These are phyloP conservation scores for Dicranocentrus wangi DNA, from an alignment of 2,888 invertebrate species.

Conservation along the genomic window DNA sequence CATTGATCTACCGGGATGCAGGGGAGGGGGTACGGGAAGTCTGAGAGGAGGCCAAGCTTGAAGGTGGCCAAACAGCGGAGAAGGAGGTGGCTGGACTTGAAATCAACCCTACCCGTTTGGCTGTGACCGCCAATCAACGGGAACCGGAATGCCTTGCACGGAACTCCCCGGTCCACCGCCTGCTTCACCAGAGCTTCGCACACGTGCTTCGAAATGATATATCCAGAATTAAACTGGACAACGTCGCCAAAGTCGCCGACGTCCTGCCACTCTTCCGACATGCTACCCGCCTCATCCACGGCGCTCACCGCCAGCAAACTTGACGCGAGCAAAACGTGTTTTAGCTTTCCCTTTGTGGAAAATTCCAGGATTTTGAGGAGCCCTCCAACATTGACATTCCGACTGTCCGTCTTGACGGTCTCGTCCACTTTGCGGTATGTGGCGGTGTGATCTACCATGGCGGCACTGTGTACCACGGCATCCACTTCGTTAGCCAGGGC, in stretches of 20 bases:
- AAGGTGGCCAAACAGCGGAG: not conserved
- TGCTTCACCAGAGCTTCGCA: constrained; percentile 50
- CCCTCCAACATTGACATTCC: constrained; percentile 16
- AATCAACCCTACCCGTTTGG: not conserved
- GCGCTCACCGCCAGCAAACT: not conserved
- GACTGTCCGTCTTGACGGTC: not conserved
- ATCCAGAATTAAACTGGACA: not conserved
- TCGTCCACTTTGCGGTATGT: not conserved
- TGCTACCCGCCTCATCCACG: not conserved
- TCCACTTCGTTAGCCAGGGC: not conserved
- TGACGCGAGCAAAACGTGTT: constrained; percentile 9
- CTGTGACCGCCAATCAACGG: not conserved
- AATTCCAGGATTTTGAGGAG: not conserved
- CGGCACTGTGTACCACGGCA: constrained; percentile 21
- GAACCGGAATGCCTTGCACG: constrained; percentile 51
- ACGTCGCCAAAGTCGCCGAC: constrained; percentile 11
- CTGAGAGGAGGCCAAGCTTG: not conserved
- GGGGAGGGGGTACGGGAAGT: not conserved
- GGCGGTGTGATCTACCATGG: not conserved
- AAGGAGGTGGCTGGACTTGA: not conserved
- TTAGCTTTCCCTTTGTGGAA: not conserved
- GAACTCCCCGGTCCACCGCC: constrained; percentile 57
- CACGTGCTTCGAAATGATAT: constrained; percentile 40
- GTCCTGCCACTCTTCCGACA: constrained; percentile 1
- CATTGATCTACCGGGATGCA: not conserved